Percentiles rank a stretch among this genome's conserved stretches.
Evolutionary conservation across 2,888 invertebrate genomes (phyloP).

Genomic region (Drosophila flavopinicola): DNA sequence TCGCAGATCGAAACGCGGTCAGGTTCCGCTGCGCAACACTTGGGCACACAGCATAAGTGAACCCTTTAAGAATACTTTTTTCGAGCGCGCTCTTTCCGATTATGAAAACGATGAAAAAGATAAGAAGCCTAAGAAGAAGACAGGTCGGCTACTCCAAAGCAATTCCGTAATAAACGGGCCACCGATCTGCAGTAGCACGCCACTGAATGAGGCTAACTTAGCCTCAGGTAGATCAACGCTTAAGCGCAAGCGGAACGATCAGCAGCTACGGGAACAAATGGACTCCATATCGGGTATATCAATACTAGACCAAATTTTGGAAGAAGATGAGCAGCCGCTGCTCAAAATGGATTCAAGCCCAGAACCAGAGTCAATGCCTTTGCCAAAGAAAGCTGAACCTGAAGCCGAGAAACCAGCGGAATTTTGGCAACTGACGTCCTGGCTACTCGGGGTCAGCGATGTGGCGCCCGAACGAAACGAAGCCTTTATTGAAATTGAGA

Average conservation of each 20-base stretch:
- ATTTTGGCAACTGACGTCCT: constrained; percentile 18
- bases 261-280: neutral
- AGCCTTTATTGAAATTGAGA: fast-evolving
- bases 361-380: too few relatives aligned
- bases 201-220: neutral
- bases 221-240: neutral
- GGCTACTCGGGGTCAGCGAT: constrained; percentile 39
- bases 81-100: neutral
- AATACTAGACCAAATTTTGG: neutral
- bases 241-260: constrained; percentile 14
- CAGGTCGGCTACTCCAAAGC: neutral
- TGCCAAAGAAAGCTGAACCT: too few relatives aligned
- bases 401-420: neutral
- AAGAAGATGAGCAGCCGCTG: neutral
- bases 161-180: neutral
- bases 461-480: neutral
- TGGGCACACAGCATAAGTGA: constrained; percentile 31
- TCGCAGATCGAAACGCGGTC: constrained; percentile 70
- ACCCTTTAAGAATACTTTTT: constrained; percentile 31
- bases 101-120: too few relatives aligned
- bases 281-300: constrained; percentile 8
- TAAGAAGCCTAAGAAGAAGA: neutral
- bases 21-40: constrained; percentile 48
- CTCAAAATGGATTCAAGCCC: neutral
- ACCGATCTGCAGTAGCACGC: constrained; percentile 15